These are phyloP conservation scores for Ferrisia virgata DNA, from an alignment of 2,888 invertebrate species.

Conservation along the genomic window DNA sequence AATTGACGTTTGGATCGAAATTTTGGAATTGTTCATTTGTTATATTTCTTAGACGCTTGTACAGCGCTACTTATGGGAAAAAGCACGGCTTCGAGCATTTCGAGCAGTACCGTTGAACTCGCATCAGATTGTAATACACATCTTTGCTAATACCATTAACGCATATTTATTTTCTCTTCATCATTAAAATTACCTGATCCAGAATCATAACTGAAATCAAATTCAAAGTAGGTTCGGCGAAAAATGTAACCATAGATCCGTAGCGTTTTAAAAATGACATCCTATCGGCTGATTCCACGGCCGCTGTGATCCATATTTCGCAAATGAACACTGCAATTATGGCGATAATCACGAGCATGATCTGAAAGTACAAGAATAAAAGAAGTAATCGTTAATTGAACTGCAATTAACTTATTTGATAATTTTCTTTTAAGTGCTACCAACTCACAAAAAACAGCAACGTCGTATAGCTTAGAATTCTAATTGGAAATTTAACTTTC, in stretches of 20 bases:
- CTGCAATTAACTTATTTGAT: too few relatives aligned
- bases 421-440: too few relatives aligned
- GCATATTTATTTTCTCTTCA: too few relatives aligned
- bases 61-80: too few relatives aligned
- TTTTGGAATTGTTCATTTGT: too few relatives aligned
- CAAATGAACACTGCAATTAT: slow-evolving; percentile 91
- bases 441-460: slow-evolving; percentile 75
- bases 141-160: too few relatives aligned
- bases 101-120: too few relatives aligned
- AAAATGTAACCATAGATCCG: slow-evolving; percentile 79
- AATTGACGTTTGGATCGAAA: too few relatives aligned
- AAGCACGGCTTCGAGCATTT: too few relatives aligned
- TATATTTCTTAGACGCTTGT: too few relatives aligned
- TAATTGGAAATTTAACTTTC: slow-evolving; percentile 84
- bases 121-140: too few relatives aligned
- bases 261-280: slow-evolving; percentile 64
- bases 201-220: slow-evolving; percentile 83
- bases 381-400: background rate
- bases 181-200: slow-evolving; percentile 62
- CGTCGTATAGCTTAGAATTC: slow-evolving; percentile 80
- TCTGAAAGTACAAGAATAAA: slow-evolving; percentile 57
- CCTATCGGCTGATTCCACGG: slow-evolving; percentile 57
- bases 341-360: slow-evolving; percentile 78
- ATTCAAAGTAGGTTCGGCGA: slow-evolving; percentile 89
- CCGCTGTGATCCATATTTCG: slow-evolving; percentile 76